Conservation (phyloP, 2,888 invertebrate species). For the Thera britannica region DNA sequence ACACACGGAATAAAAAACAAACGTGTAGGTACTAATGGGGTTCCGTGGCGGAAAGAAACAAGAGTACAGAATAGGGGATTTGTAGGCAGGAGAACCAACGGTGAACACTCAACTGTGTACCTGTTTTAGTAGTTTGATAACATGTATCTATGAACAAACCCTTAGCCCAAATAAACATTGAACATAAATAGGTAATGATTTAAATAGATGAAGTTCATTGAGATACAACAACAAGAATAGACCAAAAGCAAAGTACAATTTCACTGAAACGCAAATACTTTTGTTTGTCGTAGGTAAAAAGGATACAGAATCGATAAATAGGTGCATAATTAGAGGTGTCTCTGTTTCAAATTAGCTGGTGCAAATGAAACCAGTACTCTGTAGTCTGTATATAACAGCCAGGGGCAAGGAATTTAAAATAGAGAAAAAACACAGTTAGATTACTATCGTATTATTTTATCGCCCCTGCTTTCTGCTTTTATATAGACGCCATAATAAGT, state of each 20-base stretch:
- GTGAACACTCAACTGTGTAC: conserved; percentile 1
- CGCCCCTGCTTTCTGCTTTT: conserved; percentile 17
- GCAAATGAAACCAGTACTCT: conserved; percentile 25
- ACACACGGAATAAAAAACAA: conserved; percentile 51
- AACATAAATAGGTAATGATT: not conserved
- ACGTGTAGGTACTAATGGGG: conserved; percentile 53
- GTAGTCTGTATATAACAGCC: conserved; percentile 29
- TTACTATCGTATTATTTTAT: conserved; percentile 34
- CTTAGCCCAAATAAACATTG: not conserved
- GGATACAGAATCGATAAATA: not conserved
- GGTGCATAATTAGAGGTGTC: conserved; percentile 27
- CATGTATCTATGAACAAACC: not conserved
- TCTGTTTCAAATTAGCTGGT: conserved; percentile 33
- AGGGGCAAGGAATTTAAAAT: conserved; percentile 28
- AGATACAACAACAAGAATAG: not conserved
- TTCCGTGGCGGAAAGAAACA: conserved; percentile 36
- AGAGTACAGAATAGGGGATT: conserved; percentile 3
- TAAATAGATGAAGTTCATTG: not conserved
- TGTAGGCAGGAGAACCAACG: not conserved
- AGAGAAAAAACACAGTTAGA: conserved; percentile 24
- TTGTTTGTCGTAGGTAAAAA: not conserved
- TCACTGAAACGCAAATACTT: not conserved
- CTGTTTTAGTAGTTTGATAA: not conserved
- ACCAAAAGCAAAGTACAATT: not conserved
- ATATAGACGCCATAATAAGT: conserved; percentile 24